These are phyloP conservation scores for Hippotragus niger DNA, from an alignment of 2,113 vertebrate genomes.

Conservation along the genomic window DNA sequence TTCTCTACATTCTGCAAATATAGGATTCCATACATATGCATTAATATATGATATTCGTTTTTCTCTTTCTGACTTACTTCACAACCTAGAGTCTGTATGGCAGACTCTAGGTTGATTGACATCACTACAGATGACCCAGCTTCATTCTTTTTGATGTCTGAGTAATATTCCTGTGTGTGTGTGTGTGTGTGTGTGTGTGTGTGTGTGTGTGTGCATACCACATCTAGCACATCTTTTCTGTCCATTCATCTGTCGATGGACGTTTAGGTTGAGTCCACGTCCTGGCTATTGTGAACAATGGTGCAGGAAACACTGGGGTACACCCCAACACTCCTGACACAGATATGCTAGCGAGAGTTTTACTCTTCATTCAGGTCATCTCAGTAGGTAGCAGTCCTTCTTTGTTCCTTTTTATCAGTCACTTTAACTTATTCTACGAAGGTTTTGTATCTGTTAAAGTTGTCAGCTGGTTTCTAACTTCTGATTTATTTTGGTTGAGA, in stretches of 20 bases:
- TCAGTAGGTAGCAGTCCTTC: not conserved
- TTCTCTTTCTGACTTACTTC: not conserved
- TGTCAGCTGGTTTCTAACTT: not conserved
- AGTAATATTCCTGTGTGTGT: not conserved
- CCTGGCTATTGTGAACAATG: not conserved
- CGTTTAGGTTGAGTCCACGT: not conserved
- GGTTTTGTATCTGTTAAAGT: not conserved
- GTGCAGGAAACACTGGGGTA: not conserved
- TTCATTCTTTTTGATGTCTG: not conserved
- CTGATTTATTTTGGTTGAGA: conserved; percentile 31
- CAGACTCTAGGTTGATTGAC: not conserved
- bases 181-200: not conserved
- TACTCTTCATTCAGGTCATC: not conserved
- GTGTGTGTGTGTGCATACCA: not conserved
- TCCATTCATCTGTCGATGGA: not conserved
- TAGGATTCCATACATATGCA: not conserved
- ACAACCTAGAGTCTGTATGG: not conserved
- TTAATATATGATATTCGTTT: not conserved
- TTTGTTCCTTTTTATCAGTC: not conserved
- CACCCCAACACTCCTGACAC: not conserved
- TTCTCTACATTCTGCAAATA: not conserved
- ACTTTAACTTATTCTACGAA: not conserved
- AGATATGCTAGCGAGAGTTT: not conserved
- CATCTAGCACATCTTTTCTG: not conserved
- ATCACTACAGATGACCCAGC: not conserved